These are phyloP conservation scores for Lutjanus argentimaculatus DNA, from an alignment of 2,797 vertebrate species.

Conservation along the genomic window DNA sequence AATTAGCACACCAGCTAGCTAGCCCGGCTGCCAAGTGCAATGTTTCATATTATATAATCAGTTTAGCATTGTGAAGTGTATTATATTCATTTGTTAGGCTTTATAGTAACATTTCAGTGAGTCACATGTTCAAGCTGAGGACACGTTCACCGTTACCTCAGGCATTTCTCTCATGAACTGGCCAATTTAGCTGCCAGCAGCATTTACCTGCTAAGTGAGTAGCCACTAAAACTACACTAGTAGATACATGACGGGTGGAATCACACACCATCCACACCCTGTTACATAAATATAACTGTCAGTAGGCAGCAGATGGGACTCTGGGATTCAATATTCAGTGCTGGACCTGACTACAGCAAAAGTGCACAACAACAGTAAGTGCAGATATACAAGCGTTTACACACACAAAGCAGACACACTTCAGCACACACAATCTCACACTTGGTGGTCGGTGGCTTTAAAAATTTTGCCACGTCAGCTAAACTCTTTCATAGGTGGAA, in stretches of 20 bases:
- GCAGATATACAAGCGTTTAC: background rate
- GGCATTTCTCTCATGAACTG: background rate
- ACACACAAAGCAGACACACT: conserved; percentile 18
- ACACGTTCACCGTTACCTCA: background rate
- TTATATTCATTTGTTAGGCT: no score
- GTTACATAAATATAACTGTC: background rate
- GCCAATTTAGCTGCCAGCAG: background rate
- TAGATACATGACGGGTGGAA: no score
- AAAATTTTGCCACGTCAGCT: conserved; percentile 36
- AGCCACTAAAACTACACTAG: no score
- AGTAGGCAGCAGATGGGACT: no score
- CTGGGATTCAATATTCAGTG: background rate
- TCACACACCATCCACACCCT: no score
- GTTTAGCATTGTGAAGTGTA: background rate
- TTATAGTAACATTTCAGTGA: background rate
- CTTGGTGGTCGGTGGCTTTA: conserved; percentile 19
- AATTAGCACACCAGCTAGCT: background rate
- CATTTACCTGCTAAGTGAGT: background rate
- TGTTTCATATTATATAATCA: background rate
- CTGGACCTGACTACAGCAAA: background rate
- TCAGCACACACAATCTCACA: conserved; percentile 26
- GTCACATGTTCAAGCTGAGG: background rate
- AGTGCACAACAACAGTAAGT: background rate
- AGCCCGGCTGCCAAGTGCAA: background rate
- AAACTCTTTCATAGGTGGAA: conserved; percentile 44